A percentile compares a stretch with the other conserved stretches of the same genome.
phyloP scores from a whole-genome alignment of 1,140 invertebrate genomes.

The Pinna nobilis region DNA sequence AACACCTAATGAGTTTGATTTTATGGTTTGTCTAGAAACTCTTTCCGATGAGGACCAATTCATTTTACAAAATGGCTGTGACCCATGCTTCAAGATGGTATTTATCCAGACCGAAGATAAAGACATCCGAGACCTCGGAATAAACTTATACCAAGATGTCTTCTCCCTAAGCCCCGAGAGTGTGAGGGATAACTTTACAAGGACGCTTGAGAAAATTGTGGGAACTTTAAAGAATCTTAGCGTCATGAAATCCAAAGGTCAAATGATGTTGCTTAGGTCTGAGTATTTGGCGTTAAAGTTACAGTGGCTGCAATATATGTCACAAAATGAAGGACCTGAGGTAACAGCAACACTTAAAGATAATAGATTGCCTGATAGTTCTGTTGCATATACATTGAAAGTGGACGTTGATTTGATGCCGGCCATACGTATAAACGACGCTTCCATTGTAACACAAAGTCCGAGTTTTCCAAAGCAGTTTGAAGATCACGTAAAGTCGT shows the following conservation, averaged over 20 bases:
- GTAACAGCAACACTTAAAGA: neutral
- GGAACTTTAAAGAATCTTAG: too few relatives aligned
- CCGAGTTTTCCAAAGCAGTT: neutral
- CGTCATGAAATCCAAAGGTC: neutral
- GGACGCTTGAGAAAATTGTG: neutral
- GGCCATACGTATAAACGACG: neutral
- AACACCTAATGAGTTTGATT: slow-evolving; percentile 12
- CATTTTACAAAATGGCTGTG: neutral
- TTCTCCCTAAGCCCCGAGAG: neutral
- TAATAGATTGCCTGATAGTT: too few relatives aligned
- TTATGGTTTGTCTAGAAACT: slow-evolving; percentile 2
- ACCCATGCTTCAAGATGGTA: neutral
- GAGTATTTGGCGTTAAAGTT: neutral
- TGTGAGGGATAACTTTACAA: neutral
- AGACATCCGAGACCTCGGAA: neutral
- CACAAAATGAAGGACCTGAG: neutral
- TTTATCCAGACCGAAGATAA: neutral
- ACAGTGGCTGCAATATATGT: neutral
- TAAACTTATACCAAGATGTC: neutral
- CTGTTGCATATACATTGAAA: too few relatives aligned
- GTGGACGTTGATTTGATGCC: slow-evolving; percentile 14
- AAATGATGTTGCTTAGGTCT: neutral
- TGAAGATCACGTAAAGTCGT: neutral
- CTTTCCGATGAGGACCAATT: slow-evolving; percentile 5
- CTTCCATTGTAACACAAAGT: neutral